Base-by-base conservation (phyloP, 2,797 vertebrate species). In the Sarcoramphus papa region DNA sequence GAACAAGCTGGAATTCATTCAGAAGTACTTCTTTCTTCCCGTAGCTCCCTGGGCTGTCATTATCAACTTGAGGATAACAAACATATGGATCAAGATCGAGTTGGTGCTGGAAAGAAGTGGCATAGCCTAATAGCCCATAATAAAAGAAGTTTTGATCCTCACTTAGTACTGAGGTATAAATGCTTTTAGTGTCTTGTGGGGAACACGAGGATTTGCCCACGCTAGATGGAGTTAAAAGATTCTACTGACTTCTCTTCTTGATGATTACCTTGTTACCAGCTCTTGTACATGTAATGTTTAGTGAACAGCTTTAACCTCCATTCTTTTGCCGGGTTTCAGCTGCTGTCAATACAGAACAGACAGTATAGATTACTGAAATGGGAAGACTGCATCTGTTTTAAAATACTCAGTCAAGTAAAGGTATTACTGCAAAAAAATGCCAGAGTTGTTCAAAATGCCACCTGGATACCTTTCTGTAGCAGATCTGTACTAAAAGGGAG, bases 1-100 rank as follows among this genome's bases (percentile, higher is more conserved):
- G 88, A 92, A 91, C 51, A 67, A 77, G 75, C 75, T 95, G 92
- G 91, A 93, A 85, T 77, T 85, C 62, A 73, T 95, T 91, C 93
- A 30, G 30, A 63, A 72, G 28, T n/a, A 25, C 31, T 87, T 68
- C 85, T 72, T 85, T 54, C 86, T 74, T 74, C 93, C 82, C 25
- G 21, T 25, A 69, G 74, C 89, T 95, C 88, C 82, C 81, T 10
- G 7, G 78, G 78, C 79, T 95, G 86, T 41, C 5, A 0, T 90
- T 95, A 89, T 45, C 92, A 95, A 91, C 88, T 75, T 45, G 65
- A 88, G 64, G 86, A 85, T 77, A 91, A 87, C 72, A 90, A 82
- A 88, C 72, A 43, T 3, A 76, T 5, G 27, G 96, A 91, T 89
- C 68, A 68, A n/a, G 83, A 93, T 30, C 4, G 9, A 94, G 90